A percentile compares a stretch with the other conserved stretches of the same genome.
These are phyloP conservation scores for Parthenolecanium corni DNA, from an alignment of 2,888 invertebrate genomes.

Conservation along the genomic window DNA sequence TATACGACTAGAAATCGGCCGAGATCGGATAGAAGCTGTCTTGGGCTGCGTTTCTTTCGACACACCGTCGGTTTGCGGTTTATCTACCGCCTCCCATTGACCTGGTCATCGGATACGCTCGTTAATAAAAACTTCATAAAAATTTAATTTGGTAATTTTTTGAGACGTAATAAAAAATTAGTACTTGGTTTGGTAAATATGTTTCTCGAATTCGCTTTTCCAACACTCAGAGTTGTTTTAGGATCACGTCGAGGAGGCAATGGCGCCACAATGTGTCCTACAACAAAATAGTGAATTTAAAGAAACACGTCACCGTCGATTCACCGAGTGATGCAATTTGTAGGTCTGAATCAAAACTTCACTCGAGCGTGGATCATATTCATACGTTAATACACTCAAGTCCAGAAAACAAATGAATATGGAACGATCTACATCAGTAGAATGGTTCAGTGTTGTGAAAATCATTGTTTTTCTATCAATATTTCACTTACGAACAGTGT, in stretches of 20 bases:
- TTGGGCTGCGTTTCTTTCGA: constrained; percentile 56
- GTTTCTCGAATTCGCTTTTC: constrained; percentile 68
- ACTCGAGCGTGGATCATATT: too few relatives aligned
- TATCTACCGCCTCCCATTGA: constrained; percentile 16
- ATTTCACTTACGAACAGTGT: too few relatives aligned
- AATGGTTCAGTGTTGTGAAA: too few relatives aligned
- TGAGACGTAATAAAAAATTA: not conserved
- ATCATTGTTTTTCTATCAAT: too few relatives aligned
- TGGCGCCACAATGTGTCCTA: constrained; percentile 64
- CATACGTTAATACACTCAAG: too few relatives aligned
- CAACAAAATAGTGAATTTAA: not conserved
- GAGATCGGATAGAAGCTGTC: constrained; percentile 80
- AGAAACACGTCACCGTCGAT: not conserved
- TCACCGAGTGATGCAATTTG: too few relatives aligned
- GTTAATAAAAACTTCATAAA: not conserved
- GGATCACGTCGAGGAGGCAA: constrained; percentile 89
- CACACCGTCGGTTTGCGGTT: not conserved
- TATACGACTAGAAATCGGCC: constrained; percentile 76
- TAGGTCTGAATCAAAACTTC: too few relatives aligned
- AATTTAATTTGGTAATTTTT: not conserved
- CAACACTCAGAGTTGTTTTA: constrained; percentile 85
- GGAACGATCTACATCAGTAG: too few relatives aligned
- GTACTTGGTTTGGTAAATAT: constrained; percentile 3
- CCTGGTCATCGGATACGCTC: not conserved
- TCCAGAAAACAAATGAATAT: too few relatives aligned